Evolutionary conservation across 30 jellyfish, hydroid and myxozoan genomes (phyloP), one percentile per base, ranked within the genome.

Genomic region (Aurelia sp.): DNA sequence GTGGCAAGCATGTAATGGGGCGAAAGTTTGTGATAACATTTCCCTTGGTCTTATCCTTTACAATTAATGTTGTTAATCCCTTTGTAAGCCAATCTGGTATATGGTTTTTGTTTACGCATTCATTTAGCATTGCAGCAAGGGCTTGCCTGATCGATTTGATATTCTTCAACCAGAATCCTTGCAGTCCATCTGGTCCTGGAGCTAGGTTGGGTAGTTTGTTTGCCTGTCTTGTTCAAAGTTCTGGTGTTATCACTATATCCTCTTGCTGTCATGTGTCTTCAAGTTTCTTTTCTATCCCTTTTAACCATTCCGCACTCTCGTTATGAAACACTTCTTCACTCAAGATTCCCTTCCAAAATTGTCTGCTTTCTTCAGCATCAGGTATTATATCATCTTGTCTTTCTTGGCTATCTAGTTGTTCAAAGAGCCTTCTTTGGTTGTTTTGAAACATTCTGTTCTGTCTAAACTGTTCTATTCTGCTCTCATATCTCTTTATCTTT

Each of bases 181-280:
- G 87, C 37, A 76, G 23, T n/a, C 87, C 87, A 11, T 76, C 87
- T 76, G 65, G 80, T 18, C 74, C 72, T 17, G 33, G 69, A 17
- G 72, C 37, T 47, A 3, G 3, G 51, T 76, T 76, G 0, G 87
- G 76, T 31, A 76, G 8, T 76, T 76, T 76, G 63, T 57, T 52
- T 35, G 53, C 63, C 1, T 57, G 79, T 52, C 33, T 53, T 19
- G 57, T 76, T 53, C 7, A 16, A 13, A 23, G 71, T 15, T 74
- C 77, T 47, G 73, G 27, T 74, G 85, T 35, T 48, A 5, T 21
- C 21, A 20, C 35, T n/a, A 73, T n/a, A 18, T 73, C 82, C 40
- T 61, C 53, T 64, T 65, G 82, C 37, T 63, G 79, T n/a, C 59
- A 58, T 27, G 30, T 35, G 17, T 50, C 52, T 21, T 31, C 23